Evolutionary conservation across 92 coral and sea anemone species (phyloP).

Genomic region (Epizoanthus fatuus): DNA sequence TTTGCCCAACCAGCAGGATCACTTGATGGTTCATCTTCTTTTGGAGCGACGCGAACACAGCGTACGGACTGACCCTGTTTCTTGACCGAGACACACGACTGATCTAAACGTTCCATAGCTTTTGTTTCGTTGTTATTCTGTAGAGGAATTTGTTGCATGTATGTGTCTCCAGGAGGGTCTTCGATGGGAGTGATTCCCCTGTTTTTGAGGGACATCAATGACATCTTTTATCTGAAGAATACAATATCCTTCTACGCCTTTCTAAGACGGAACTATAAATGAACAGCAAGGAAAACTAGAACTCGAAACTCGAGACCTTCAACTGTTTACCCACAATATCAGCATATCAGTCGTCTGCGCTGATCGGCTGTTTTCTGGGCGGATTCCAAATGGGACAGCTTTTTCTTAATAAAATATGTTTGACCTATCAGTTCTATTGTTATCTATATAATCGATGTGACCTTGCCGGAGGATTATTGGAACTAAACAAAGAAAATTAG

Average conservation of each 20-base stretch:
- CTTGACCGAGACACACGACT: not conserved
- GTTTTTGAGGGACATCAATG: slow-evolving; percentile 16
- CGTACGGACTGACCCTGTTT: slow-evolving; percentile 12
- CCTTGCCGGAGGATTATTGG: not conserved
- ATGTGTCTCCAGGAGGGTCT: not conserved
- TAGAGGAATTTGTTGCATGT: not conserved
- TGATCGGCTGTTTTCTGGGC: not conserved
- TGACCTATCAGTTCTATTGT: slow-evolving; percentile 3
- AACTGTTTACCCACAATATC: not conserved
- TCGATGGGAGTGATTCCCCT: slow-evolving; percentile 2
- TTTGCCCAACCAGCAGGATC: not conserved
- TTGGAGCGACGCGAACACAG: slow-evolving; percentile 34
- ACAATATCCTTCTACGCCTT: not conserved
- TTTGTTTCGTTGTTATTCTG: not conserved
- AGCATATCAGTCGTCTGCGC: not conserved
- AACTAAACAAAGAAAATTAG: slow-evolving; percentile 9
- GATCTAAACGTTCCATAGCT: not conserved
- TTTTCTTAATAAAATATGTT: not conserved
- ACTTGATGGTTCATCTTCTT: not conserved
- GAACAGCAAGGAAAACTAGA: not conserved
- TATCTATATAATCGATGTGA: not conserved
- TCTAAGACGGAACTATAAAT: not conserved
- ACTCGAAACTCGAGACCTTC: not conserved
- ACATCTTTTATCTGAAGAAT: slow-evolving; percentile 4
- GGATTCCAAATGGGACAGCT: not conserved